phyloP scores from a whole-genome alignment of 2,888 invertebrate species.

The Clostera curtula region DNA sequence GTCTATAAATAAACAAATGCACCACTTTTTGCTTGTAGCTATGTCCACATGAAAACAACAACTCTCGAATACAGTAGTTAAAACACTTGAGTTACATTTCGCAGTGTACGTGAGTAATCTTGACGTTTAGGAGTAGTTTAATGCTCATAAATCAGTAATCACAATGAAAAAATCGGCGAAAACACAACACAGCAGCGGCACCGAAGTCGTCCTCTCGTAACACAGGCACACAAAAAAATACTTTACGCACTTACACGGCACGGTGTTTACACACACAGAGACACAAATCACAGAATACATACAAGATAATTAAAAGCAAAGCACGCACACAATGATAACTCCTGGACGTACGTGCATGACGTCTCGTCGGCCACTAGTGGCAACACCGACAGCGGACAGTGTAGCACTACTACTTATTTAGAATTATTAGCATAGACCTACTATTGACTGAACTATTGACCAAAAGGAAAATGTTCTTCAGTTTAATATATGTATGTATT shows the following conservation, averaged over 20 bases:
- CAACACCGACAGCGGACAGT: too few relatives aligned
- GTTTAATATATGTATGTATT: too few relatives aligned
- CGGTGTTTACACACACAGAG: too few relatives aligned
- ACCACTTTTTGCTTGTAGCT: constrained; percentile 42
- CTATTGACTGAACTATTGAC: too few relatives aligned
- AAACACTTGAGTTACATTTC: constrained; percentile 12
- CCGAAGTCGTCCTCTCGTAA: constrained; percentile 30
- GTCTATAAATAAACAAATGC: constrained; percentile 75
- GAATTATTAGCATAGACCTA: too few relatives aligned
- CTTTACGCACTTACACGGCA: constrained; percentile 9
- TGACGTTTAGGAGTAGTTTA: constrained; percentile 11
- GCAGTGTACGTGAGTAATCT: constrained; percentile 10
- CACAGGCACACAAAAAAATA: constrained; percentile 28
- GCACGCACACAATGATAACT: constrained; percentile 12
- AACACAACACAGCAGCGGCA: constrained; percentile 30
- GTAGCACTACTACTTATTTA: too few relatives aligned
- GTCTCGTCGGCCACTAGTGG: constrained; percentile 11
- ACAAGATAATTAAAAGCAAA: too few relatives aligned
- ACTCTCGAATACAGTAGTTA: constrained; percentile 16
- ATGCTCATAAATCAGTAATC: constrained; percentile 18
- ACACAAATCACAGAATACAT: too few relatives aligned
- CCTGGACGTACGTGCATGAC: constrained; percentile 23
- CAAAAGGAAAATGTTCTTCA: too few relatives aligned
- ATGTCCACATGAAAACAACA: constrained; percentile 29
- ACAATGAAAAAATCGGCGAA: constrained; percentile 26